Evolutionary conservation across 2,888 invertebrate genomes (phyloP).

Genomic region (Petrolisthes manimaculis): DNA sequence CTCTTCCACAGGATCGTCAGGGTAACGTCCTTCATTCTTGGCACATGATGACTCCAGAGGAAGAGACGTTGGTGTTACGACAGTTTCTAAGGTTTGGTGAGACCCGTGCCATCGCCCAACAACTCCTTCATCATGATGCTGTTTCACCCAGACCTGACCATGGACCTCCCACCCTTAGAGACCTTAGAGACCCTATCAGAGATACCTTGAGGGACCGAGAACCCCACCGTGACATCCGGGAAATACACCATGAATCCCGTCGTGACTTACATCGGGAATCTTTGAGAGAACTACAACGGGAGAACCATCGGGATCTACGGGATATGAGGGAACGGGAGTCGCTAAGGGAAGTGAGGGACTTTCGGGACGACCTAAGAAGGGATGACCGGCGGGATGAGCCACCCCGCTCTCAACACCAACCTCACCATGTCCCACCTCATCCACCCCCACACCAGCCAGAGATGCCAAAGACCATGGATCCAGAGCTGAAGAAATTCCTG

Average conservation of each 20-base stretch:
- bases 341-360: constrained; percentile 66
- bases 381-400: constrained; percentile 67
- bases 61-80: constrained; percentile 90
- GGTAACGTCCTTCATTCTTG: constrained; percentile 72
- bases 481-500: constrained; percentile 74
- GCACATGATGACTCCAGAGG: constrained; percentile 87
- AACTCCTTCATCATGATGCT: constrained; percentile 44
- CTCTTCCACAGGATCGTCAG: constrained; percentile 74
- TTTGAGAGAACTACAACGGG: constrained; percentile 39
- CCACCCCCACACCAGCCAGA: constrained; percentile 53
- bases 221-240: constrained; percentile 16
- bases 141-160: constrained; percentile 54
- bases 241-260: not conserved
- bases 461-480: constrained; percentile 70
- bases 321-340: constrained; percentile 69
- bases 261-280: constrained; percentile 24
- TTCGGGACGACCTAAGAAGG: constrained; percentile 42
- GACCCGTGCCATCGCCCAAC: constrained; percentile 85
- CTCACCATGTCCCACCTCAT: constrained; percentile 48
- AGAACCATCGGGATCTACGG: constrained; percentile 37
- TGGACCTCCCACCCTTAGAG: constrained; percentile 67
- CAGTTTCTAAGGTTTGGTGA: constrained; percentile 92
- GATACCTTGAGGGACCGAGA: constrained; percentile 43
- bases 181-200: constrained; percentile 47
- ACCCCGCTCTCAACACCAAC: constrained; percentile 42